A percentile compares a stretch with the other conserved stretches of the same genome.
phyloP scores from a whole-genome alignment of 1,140 invertebrate species.

The Holcopasites calliopsidis region DNA sequence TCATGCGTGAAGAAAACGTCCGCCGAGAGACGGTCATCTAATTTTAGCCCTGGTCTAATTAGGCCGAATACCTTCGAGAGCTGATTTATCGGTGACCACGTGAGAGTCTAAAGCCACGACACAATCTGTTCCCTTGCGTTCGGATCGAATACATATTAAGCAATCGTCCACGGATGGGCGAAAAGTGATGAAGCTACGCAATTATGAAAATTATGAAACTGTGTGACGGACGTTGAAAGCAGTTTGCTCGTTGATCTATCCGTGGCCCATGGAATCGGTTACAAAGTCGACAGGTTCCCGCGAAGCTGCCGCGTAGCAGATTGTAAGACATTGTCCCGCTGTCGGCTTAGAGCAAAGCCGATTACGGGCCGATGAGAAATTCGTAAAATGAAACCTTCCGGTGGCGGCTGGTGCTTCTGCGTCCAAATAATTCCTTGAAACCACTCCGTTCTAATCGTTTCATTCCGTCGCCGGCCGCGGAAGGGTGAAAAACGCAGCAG shows the following conservation, averaged over 20 bases:
- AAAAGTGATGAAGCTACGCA: no score
- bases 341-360: slow-evolving; percentile 36
- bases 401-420: no score
- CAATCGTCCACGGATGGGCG: no score
- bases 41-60: slow-evolving; percentile 31
- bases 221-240: no score
- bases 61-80: not conserved
- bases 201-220: no score
- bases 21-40: not conserved
- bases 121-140: no score
- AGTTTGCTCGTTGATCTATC: not conserved
- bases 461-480: no score
- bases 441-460: no score
- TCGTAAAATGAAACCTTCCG: no score
- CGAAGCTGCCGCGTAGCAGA: slow-evolving; percentile 34
- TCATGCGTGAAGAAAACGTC: not conserved
- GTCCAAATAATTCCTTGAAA: no score
- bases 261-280: slow-evolving; percentile 23
- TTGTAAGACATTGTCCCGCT: slow-evolving; percentile 33
- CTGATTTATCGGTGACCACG: not conserved
- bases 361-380: slow-evolving; percentile 7
- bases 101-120: not conserved
- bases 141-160: no score
- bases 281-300: slow-evolving; percentile 36
- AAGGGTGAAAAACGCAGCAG: no score